A percentile compares a stretch with the other conserved stretches of the same genome.
Conservation (phyloP, 2,113 vertebrate species). For the Tringa solitaria region DNA sequence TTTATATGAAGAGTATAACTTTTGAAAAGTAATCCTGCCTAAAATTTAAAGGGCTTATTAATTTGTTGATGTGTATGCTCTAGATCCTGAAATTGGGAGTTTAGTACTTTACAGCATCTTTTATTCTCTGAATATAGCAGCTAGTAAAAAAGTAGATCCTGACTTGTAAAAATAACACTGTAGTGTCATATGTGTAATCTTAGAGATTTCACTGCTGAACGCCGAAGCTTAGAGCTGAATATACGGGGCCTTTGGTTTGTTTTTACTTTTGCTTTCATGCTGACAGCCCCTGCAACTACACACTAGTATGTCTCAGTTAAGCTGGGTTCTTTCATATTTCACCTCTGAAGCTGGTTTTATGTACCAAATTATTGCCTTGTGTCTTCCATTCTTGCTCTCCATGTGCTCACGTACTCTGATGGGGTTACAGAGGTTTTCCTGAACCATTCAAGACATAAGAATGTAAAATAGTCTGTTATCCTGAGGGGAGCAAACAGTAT, state of each 20-base stretch:
- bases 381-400: neutral
- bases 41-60: neutral
- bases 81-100: neutral
- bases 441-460: neutral
- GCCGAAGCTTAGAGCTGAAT: neutral
- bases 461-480: neutral
- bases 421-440: neutral
- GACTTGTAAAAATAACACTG: neutral
- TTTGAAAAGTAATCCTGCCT: neutral
- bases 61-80: neutral
- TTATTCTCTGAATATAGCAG: neutral
- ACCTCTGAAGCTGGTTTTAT: neutral
- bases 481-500: neutral
- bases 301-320: neutral
- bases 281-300: neutral
- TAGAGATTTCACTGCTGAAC: neutral
- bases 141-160: neutral
- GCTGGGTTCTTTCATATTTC: neutral
- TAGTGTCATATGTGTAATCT: neutral
- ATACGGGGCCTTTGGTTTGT: neutral
- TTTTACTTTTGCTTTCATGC: neutral
- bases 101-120: neutral
- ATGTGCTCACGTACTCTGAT: rapidly evolving
- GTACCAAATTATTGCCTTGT: neutral
- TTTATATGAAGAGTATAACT: neutral